Percentiles rank a stretch among this genome's conserved stretches.
phyloP scores from a whole-genome alignment of 2,797 vertebrate genomes.

The Lycodopsis pacificus region DNA sequence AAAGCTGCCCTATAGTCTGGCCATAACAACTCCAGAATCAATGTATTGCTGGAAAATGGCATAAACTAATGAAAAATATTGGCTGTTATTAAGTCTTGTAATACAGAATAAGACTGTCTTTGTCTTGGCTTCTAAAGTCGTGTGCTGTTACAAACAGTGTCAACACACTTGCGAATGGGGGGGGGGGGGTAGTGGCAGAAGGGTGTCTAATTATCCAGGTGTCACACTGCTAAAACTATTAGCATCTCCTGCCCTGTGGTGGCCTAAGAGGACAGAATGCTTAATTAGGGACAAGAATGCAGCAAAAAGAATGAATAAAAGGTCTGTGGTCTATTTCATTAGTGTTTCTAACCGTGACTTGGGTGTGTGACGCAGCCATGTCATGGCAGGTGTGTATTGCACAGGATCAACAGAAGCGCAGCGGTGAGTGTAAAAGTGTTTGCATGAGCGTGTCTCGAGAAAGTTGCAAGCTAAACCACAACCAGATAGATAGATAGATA shows the following conservation, averaged over 20 bases:
- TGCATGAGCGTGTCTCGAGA: not conserved
- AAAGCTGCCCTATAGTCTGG: conserved; percentile 26
- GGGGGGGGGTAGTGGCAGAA: not conserved
- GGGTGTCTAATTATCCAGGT: conserved; percentile 16
- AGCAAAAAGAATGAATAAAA: not conserved
- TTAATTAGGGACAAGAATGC: not conserved
- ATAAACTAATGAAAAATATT: conserved; percentile 1
- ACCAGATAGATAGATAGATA: too few relatives aligned
- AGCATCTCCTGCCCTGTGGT: not conserved
- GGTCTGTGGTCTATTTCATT: not conserved
- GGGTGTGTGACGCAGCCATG: not conserved
- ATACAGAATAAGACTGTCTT: not conserved
- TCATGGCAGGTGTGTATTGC: not conserved
- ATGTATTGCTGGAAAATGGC: not conserved
- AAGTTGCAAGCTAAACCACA: not conserved
- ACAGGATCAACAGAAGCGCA: not conserved
- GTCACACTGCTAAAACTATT: conserved; percentile 8
- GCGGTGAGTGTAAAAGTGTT: not conserved
- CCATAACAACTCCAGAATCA: conserved; percentile 13
- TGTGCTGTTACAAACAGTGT: not conserved
- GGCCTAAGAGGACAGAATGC: not conserved
- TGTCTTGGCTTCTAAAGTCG: conserved; percentile 15
- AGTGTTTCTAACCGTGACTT: not conserved
- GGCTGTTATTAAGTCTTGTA: conserved; percentile 9
- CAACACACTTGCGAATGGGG: not conserved